phyloP scores from a whole-genome alignment of 2,113 vertebrate species.

The Solea solea region DNA sequence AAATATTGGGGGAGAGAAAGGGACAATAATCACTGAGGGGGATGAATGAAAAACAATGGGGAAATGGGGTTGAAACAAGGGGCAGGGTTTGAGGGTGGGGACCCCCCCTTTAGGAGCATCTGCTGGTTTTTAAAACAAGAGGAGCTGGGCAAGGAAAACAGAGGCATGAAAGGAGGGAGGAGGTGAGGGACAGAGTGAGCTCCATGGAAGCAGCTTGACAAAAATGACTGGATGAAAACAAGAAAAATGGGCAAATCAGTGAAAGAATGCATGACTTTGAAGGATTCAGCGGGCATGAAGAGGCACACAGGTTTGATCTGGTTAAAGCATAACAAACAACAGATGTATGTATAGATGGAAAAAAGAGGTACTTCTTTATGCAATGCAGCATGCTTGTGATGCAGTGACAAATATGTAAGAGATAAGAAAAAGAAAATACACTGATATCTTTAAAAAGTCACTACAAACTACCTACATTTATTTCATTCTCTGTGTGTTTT shows the following conservation, averaged over 20 bases:
- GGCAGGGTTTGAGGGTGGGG: constrained; percentile 20
- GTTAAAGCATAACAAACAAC: constrained; percentile 28
- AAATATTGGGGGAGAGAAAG: background rate
- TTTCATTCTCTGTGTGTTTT: too few relatives aligned
- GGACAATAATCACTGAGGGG: constrained; percentile 11
- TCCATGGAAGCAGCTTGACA: constrained; percentile 12
- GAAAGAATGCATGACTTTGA: constrained; percentile 56
- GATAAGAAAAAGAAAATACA: too few relatives aligned
- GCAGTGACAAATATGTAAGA: too few relatives aligned
- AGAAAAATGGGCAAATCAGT: constrained; percentile 5
- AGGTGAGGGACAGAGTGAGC: constrained; percentile 39
- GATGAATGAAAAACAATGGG: constrained; percentile 2
- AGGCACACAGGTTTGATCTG: constrained; percentile 1
- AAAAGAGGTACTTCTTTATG: background rate
- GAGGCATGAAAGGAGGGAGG: constrained; percentile 35
- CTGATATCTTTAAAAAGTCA: too few relatives aligned
- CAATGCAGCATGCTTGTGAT: too few relatives aligned
- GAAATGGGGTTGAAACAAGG: constrained; percentile 1
- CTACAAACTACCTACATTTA: too few relatives aligned
- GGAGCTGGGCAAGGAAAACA: constrained; percentile 9
- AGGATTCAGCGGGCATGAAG: constrained; percentile 1
- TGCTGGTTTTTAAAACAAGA: constrained; percentile 45
- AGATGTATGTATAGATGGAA: background rate
- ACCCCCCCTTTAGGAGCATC: constrained; percentile 42
- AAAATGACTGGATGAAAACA: constrained; percentile 16